Conservation (phyloP, 2,888 invertebrate genomes). For the Agrochola circellaris region DNA sequence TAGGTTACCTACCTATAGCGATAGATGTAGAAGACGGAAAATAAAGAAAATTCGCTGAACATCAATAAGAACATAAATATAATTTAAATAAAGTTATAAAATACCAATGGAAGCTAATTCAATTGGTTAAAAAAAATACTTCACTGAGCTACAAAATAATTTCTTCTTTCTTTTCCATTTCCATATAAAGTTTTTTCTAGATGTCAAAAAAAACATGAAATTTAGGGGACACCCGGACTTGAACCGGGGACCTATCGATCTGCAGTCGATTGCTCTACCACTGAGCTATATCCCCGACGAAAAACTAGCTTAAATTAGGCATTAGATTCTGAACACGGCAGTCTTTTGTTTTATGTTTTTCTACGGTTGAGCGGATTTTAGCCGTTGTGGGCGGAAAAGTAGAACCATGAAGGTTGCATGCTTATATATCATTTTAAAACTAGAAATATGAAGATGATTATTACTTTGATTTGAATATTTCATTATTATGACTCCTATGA, state of each 20-base stretch:
- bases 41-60: too few species aligned
- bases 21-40: too few species aligned
- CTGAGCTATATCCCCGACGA: slow-evolving; percentile 85
- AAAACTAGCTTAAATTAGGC: neutral
- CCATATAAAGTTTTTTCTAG: neutral
- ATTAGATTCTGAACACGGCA: slow-evolving; percentile 1
- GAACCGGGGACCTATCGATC: slow-evolving; percentile 90
- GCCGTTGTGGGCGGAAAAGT: neutral
- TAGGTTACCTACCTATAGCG: neutral
- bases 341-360: slow-evolving; percentile 52
- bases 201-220: slow-evolving; percentile 80
- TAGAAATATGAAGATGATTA: neutral
- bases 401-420: slow-evolving; percentile 10
- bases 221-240: slow-evolving; percentile 89
- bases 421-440: neutral
- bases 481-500: neutral
- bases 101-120: neutral
- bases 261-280: slow-evolving; percentile 90
- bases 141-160: neutral
- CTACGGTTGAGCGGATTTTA: slow-evolving; percentile 5
- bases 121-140: neutral
- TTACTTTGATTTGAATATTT: neutral
- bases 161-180: neutral
- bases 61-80: neutral
- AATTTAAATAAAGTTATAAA: neutral